Conservation (phyloP, 2,888 invertebrate genomes). For the Phyto melanocephala region DNA sequence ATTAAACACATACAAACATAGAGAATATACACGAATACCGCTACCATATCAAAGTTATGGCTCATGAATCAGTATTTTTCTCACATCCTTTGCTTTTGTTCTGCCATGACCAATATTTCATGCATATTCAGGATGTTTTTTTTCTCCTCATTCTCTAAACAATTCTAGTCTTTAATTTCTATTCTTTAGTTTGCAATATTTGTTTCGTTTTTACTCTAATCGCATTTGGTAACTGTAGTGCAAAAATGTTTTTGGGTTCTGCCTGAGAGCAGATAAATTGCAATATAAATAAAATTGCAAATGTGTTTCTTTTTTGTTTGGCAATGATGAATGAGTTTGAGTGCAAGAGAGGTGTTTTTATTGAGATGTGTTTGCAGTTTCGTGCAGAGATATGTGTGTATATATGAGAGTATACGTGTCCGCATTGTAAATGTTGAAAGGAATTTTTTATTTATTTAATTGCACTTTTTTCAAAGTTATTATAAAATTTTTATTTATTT, state of each 20-base stretch:
- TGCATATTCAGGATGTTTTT: conserved; percentile 15
- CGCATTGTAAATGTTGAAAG: conserved; percentile 3
- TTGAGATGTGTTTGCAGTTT: background rate
- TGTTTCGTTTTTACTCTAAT: conserved; percentile 32
- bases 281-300: conserved; percentile 11
- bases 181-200: background rate
- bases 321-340: background rate
- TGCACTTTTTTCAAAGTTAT: background rate
- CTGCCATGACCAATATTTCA: conserved; percentile 35
- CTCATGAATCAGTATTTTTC: conserved; percentile 52
- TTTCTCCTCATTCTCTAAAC: conserved; percentile 13
- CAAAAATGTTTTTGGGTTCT: conserved; percentile 51
- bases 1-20: background rate
- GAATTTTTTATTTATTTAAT: background rate
- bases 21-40: conserved; percentile 15
- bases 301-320: background rate
- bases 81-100: conserved; percentile 34
- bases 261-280: conserved; percentile 56
- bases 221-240: conserved; percentile 42
- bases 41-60: conserved; percentile 36
- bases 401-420: no score
- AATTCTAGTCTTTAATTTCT: conserved; percentile 4
- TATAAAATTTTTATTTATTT: background rate
- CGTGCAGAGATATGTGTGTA: no score
- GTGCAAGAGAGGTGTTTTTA: background rate